Percentiles rank a stretch among this genome's conserved stretches.
These are phyloP conservation scores for Acipenser oxyrinchus DNA, from an alignment of 2,797 vertebrate species.

Conservation along the genomic window DNA sequence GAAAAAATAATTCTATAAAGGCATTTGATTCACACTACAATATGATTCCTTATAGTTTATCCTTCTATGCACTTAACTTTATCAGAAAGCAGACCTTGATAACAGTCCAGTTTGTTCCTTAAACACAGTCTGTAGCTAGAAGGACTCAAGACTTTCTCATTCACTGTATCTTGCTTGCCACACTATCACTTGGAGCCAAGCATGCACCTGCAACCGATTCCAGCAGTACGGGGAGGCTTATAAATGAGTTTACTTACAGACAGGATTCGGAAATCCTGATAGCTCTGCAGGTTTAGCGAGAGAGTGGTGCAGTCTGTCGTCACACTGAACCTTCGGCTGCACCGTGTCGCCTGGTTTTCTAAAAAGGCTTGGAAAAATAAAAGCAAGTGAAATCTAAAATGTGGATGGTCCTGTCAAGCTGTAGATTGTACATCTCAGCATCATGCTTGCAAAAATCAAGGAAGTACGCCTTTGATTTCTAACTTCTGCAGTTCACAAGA, in stretches of 20 bases:
- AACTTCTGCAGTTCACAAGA: no score
- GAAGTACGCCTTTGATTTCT: no score
- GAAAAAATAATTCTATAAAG: no score
- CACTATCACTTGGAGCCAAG: no score
- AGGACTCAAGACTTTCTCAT: conserved; percentile 7
- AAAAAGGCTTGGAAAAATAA: conserved; percentile 46
- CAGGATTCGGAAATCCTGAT: conserved; percentile 33
- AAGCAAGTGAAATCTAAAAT: no score
- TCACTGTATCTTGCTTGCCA: background rate
- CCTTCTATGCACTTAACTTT: background rate
- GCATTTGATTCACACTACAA: no score
- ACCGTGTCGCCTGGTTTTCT: conserved; percentile 45
- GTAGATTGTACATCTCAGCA: no score
- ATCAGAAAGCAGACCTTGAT: background rate
- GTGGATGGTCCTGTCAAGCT: no score
- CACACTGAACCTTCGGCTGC: conserved; percentile 40
- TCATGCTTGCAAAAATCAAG: no score
- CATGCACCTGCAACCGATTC: no score
- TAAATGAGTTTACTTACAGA: conserved; percentile 40
- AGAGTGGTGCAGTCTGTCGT: conserved; percentile 42
- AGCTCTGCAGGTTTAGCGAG: conserved; percentile 43
- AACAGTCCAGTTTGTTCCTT: background rate
- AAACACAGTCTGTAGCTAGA: background rate
- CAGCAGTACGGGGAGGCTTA: background rate
- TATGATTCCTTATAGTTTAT: background rate